Evolutionary conservation across 64 coral and sea anemone species (phyloP).

Genomic region (Montipora cactus): DNA sequence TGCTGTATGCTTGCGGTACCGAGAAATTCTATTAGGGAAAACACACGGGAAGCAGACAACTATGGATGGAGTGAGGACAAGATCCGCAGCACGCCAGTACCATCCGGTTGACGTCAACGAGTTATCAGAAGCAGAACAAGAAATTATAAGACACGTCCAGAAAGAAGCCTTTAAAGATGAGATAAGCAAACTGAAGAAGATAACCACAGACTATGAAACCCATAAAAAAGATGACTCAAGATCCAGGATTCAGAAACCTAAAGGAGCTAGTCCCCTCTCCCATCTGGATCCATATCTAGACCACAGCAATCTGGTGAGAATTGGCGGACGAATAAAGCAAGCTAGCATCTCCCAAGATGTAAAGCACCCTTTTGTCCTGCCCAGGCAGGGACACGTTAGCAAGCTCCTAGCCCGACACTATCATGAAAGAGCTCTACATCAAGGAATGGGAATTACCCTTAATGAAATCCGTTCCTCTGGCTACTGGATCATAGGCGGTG

Average conservation of each 20-base stretch:
- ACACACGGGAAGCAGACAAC: neutral
- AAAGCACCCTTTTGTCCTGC: constrained; percentile 16
- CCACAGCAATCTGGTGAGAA: neutral
- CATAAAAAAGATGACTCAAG: neutral
- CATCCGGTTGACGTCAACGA: neutral
- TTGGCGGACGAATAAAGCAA: neutral
- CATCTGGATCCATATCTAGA: neutral
- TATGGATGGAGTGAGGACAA: neutral
- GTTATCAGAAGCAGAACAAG: neutral
- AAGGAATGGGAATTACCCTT: neutral
- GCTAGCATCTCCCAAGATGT: neutral
- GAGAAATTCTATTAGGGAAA: neutral
- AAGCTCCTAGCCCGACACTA: neutral
- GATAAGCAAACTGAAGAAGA: neutral
- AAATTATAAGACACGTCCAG: neutral
- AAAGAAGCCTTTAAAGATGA: neutral
- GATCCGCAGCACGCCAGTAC: neutral
- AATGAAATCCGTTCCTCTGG: too few species aligned
- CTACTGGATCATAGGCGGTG: too few species aligned
- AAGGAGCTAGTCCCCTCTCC: constrained; percentile 17
- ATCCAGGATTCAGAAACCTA: neutral
- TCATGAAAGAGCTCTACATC: neutral
- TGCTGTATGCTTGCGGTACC: neutral
- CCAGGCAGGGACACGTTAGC: neutral
- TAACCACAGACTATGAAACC: neutral